Conservation (phyloP, 2,113 vertebrate species). For the Myrmecophaga tridactyla region DNA sequence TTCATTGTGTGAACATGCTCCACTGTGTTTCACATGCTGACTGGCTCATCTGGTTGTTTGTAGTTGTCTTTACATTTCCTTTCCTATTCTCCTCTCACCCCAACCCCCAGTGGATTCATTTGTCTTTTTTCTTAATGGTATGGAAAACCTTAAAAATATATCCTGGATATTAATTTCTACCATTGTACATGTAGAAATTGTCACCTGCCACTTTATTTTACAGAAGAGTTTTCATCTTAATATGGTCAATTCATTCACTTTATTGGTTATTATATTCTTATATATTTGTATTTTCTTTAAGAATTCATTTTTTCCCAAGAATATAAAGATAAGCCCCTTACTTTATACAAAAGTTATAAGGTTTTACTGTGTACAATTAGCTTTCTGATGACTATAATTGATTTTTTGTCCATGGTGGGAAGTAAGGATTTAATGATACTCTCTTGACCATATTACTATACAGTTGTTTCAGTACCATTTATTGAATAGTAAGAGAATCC, state of each 20-base stretch:
- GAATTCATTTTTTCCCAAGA: not conserved
- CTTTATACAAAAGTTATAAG: not conserved
- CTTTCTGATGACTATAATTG: not conserved
- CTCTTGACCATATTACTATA: not conserved
- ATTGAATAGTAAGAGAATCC: not conserved
- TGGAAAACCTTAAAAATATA: not conserved
- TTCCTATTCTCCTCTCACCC: not conserved
- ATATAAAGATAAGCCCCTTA: not conserved
- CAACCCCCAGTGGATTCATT: not conserved
- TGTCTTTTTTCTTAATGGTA: not conserved
- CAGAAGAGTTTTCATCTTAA: not conserved
- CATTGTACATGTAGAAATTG: not conserved
- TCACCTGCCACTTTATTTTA: too few relatives aligned
- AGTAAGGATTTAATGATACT: not conserved
- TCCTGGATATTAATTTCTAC: not conserved
- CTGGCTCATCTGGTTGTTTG: not conserved
- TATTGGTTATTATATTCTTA: not conserved
- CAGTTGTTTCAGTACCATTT: not conserved
- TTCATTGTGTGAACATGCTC: not conserved
- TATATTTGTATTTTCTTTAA: constrained; percentile 17
- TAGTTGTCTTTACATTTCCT: not conserved
- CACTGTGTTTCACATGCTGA: not conserved
- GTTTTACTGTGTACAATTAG: not conserved
- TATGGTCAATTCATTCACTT: not conserved
- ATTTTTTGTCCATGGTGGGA: not conserved